These are phyloP conservation scores for Lasaia peninsularis DNA, from an alignment of 1,140 invertebrate genomes.

Conservation along the genomic window DNA sequence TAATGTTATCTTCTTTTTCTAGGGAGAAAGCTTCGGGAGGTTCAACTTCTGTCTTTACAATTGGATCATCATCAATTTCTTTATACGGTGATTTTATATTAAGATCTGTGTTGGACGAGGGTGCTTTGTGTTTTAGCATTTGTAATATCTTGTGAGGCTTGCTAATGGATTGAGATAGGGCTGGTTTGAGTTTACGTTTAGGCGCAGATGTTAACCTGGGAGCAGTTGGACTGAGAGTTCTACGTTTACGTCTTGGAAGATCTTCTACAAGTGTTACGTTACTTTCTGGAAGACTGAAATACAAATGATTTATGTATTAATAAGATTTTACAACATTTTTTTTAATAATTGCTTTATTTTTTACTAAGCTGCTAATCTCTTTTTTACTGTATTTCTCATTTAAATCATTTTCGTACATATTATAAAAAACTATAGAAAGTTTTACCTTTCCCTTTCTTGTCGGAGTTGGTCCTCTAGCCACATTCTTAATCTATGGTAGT, in stretches of 20 bases:
- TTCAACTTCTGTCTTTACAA: constrained; percentile 42
- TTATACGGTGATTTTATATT: constrained; percentile 36
- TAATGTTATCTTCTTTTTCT: constrained; percentile 53
- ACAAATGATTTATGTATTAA: neutral
- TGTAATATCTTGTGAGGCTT: constrained; percentile 61
- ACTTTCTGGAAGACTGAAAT: constrained; percentile 52
- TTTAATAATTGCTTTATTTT: too few relatives aligned
- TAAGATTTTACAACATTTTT: constrained; percentile 15
- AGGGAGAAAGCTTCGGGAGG: constrained; percentile 59
- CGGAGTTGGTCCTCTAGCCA: constrained; percentile 64
- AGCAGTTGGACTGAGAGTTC: constrained; percentile 44
- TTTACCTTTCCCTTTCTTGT: constrained; percentile 54
- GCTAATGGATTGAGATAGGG: constrained; percentile 34
- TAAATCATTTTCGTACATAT: too few relatives aligned
- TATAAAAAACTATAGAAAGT: too few relatives aligned
- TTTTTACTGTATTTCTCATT: too few relatives aligned
- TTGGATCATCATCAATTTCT: constrained; percentile 39
- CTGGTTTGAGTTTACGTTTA: constrained; percentile 53
- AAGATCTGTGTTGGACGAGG: constrained; percentile 17
- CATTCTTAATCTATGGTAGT: constrained; percentile 62
- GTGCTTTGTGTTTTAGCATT: constrained; percentile 53
- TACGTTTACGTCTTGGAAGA: constrained; percentile 47
- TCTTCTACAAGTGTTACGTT: constrained; percentile 55
- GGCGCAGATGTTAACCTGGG: constrained; percentile 45
- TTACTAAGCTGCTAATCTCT: too few relatives aligned